Conservation (phyloP, 1,140 invertebrate species). For the Magallana angulata region DNA sequence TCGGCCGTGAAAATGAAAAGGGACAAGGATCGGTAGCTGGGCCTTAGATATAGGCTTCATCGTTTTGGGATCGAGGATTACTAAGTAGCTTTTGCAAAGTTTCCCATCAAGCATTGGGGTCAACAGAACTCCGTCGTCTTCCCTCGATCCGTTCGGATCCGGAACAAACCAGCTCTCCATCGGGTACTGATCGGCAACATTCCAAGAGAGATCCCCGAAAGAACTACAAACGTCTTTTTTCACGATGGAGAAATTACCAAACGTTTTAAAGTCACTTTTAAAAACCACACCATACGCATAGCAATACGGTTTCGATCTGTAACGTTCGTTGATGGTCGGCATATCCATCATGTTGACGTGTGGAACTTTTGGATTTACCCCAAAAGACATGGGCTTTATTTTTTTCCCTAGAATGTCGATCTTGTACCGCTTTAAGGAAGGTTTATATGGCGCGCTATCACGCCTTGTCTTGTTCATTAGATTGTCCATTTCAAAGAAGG, state of each 20-base stretch:
- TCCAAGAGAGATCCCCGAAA: constrained; percentile 64
- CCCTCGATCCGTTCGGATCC: constrained; percentile 54
- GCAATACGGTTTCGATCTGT: constrained; percentile 69
- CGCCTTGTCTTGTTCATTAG: constrained; percentile 58
- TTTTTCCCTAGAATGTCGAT: constrained; percentile 61
- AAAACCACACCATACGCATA: constrained; percentile 73
- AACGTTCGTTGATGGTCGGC: constrained; percentile 74
- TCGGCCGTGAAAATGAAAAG: constrained; percentile 73
- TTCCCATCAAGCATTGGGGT: constrained; percentile 69
- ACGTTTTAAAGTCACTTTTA: constrained; percentile 65
- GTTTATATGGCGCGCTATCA: constrained; percentile 60
- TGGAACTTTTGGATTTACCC: constrained; percentile 19
- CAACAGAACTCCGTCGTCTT: constrained; percentile 75
- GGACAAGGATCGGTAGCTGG: constrained; percentile 68
- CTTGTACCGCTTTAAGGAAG: constrained; percentile 62
- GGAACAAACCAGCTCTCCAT: constrained; percentile 73
- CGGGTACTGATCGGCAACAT: constrained; percentile 65
- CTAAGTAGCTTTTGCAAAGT: constrained; percentile 62
- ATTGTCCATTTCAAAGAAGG: constrained; percentile 61
- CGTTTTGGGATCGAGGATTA: constrained; percentile 68
- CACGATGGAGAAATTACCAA: constrained; percentile 69
- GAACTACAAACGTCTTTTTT: constrained; percentile 74
- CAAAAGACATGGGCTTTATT: constrained; percentile 44
- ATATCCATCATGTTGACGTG: constrained; percentile 69
- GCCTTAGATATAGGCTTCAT: constrained; percentile 64